Evolutionary conservation across 1,140 invertebrate species (phyloP), one percentile per base, ranked within the genome.

Genomic region (Trichonephila clavipes): DNA sequence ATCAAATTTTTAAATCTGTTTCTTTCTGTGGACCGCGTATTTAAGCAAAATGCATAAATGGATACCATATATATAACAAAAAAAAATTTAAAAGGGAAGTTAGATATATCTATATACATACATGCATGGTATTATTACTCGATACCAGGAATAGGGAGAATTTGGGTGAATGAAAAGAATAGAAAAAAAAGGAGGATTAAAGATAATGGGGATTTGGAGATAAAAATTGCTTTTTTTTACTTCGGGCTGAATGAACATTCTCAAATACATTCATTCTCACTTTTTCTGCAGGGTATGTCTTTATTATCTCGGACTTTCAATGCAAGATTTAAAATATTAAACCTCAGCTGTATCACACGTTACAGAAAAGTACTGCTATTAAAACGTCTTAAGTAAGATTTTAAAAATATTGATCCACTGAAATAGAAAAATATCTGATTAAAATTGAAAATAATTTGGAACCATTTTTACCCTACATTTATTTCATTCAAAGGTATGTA

Each of bases 1-100:
- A 77, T 77, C 72, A 77, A 77, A 77, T 77, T 77, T 77, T 77
- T 40, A 40, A 77, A 77, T 40, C 34, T 77, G 28, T 19, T 34
- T 77, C 28, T 40, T 18, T 77, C 72, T 16, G 72, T 16, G 12
- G 72, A 40, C 72, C 72, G 72, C 28, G 34, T 77, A 69, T 69
- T 69, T 69, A n/a, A 69, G 21, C n/a, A 21, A 69, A 40, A 40
- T 77, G 72, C 34, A 77, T 34, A 77, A 28, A 77, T 77, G 34
- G 72, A 77, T 19, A 77, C 72, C 34, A 77, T 16, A 40, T 28
- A 40, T 77, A 40, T 34, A 77, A 69, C 0, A 19, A 6, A 77
- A 77, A 77, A 77, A 77, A 19, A 19, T 21, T 77, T 77, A 77
- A 77, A 69, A 77, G 28, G 72, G 34, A 21, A 16, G 72, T 40